Evolutionary conservation across 2,113 vertebrate genomes (phyloP).

Genomic region (Salvelinus alpinus): DNA sequence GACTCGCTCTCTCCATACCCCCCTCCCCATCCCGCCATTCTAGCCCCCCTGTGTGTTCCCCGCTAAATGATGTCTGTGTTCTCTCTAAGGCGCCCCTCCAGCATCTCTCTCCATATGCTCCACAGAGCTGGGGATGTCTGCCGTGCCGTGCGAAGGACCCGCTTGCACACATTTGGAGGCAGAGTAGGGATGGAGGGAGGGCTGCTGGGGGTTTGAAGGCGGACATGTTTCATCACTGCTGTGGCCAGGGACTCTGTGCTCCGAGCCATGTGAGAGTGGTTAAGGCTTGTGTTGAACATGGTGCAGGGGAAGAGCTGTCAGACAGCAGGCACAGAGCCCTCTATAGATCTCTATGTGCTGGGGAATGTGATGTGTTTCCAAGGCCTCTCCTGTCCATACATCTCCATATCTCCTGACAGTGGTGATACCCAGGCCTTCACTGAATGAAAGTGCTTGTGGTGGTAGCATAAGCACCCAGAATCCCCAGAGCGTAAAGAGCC

Average conservation of each 20-base stretch:
- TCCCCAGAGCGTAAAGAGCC: not conserved
- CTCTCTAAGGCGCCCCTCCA: slow-evolving; percentile 32
- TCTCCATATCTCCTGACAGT: not conserved
- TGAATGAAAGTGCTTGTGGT: not conserved
- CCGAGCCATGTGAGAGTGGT: slow-evolving; percentile 5
- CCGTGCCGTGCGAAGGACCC: too few species aligned
- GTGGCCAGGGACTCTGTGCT: slow-evolving; percentile 9
- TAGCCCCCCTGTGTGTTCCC: slow-evolving; percentile 13
- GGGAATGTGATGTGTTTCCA: not conserved
- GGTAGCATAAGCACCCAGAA: not conserved
- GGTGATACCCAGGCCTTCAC: not conserved
- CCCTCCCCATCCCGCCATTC: not conserved
- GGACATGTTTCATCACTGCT: slow-evolving; percentile 11
- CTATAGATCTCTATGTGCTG: not conserved
- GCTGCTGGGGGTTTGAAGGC: not conserved
- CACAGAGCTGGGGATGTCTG: not conserved
- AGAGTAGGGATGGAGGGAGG: slow-evolving; percentile 4
- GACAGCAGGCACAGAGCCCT: not conserved
- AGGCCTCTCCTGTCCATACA: not conserved
- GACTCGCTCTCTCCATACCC: not conserved
- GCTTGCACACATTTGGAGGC: not conserved
- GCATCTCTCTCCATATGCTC: slow-evolving; percentile 38
- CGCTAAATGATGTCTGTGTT: slow-evolving; percentile 62
- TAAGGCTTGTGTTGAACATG: not conserved
- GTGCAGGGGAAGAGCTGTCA: not conserved